These are phyloP conservation scores for Thecophora atra DNA, from an alignment of 2,888 invertebrate species.

Conservation along the genomic window DNA sequence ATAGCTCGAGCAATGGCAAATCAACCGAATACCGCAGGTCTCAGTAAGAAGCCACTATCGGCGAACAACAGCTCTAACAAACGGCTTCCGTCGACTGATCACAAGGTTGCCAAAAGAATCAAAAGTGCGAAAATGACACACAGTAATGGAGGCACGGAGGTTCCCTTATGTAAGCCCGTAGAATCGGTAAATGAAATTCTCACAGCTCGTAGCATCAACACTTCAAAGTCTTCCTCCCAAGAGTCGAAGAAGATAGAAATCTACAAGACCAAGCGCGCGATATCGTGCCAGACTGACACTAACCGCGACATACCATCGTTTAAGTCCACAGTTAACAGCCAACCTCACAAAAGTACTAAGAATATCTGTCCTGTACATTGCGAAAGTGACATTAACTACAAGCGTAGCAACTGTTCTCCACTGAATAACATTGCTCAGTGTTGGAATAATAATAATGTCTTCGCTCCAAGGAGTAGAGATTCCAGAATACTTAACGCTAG, in stretches of 20 bases:
- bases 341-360: not conserved
- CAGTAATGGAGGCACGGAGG: slow-evolving; percentile 31
- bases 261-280: not conserved
- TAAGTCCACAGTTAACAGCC: not conserved
- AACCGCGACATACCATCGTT: not conserved
- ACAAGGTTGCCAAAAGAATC: not conserved
- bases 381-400: not conserved
- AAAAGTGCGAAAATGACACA: not conserved
- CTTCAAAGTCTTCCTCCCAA: slow-evolving; percentile 46
- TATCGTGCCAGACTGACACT: not conserved
- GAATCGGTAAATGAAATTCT: slow-evolving; percentile 47
- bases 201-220: slow-evolving; percentile 45
- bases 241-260: slow-evolving; percentile 19
- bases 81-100: not conserved
- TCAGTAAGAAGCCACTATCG: slow-evolving; percentile 25
- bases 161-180: slow-evolving; percentile 49
- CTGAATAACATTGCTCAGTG: not conserved
- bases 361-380: not conserved
- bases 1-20: not conserved
- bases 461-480: not conserved
- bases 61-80: slow-evolving; percentile 5
- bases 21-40: not conserved
- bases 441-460: not conserved
- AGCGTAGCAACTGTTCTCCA: not conserved
- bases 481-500: no score